A percentile compares a stretch with the other conserved stretches of the same genome.
Conservation (phyloP, 1,140 invertebrate genomes). For the Phthorimaea operculella region DNA sequence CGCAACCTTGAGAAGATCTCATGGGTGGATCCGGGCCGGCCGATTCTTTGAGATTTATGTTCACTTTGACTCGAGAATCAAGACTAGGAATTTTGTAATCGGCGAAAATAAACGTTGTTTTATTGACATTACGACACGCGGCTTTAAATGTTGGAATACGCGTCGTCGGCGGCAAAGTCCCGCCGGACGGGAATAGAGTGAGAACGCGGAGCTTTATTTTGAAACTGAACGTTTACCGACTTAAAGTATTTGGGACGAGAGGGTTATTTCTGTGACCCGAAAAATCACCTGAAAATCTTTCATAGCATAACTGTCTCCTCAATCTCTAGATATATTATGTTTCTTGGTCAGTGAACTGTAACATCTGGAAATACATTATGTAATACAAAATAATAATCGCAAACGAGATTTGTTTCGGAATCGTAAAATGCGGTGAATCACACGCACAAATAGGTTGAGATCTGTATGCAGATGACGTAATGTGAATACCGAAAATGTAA, state of each 20-base stretch:
- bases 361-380: background rate
- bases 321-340: slow-evolving; percentile 7
- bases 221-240: slow-evolving; percentile 34
- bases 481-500: slow-evolving; percentile 9
- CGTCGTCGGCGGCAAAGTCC: slow-evolving; percentile 7
- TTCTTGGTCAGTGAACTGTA: slow-evolving; percentile 29
- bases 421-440: slow-evolving; percentile 25
- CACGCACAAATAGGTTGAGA: slow-evolving; percentile 15
- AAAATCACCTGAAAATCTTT: background rate
- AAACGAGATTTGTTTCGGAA: slow-evolving; percentile 23
- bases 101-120: slow-evolving; percentile 62
- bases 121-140: slow-evolving; percentile 62
- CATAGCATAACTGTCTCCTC: background rate
- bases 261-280: background rate
- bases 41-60: slow-evolving; percentile 56
- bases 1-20: slow-evolving; percentile 43
- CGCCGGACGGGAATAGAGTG: slow-evolving; percentile 52
- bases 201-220: slow-evolving; percentile 52
- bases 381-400: slow-evolving; percentile 1
- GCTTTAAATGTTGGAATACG: slow-evolving; percentile 29
- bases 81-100: slow-evolving; percentile 56
- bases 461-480: slow-evolving; percentile 3
- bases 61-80: slow-evolving; percentile 24
- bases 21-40: slow-evolving; percentile 31
- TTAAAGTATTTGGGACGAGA: slow-evolving; percentile 4